A percentile compares a stretch with the other conserved stretches of the same genome.
These are phyloP conservation scores for Drosophila paramelanica DNA, from an alignment of 2,888 invertebrate species.

Conservation along the genomic window DNA sequence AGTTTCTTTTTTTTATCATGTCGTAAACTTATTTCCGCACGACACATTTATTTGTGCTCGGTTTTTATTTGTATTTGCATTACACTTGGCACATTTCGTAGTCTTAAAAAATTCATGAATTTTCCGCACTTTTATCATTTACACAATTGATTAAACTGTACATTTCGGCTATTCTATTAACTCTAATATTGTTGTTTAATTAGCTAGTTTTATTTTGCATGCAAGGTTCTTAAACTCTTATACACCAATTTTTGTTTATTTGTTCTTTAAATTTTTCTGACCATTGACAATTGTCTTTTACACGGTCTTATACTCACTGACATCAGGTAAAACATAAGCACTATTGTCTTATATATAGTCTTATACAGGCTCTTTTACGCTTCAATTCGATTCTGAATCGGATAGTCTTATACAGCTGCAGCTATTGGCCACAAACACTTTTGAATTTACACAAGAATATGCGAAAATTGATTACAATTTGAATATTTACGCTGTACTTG, in stretches of 20 bases:
- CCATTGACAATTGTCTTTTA: background rate
- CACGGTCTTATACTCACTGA: background rate
- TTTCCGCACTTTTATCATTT: background rate
- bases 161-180: background rate
- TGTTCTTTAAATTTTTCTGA: too few relatives aligned
- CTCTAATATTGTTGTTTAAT: background rate
- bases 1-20: background rate
- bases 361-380: background rate
- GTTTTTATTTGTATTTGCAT: constrained; percentile 4
- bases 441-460: background rate
- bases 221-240: constrained; percentile 24
- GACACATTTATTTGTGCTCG: constrained; percentile 5
- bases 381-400: background rate
- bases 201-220: constrained; percentile 31
- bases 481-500: too few relatives aligned
- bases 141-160: too few relatives aligned
- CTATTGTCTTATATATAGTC: background rate
- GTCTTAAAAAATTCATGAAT: background rate
- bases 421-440: background rate
- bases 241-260: background rate
- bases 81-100: constrained; percentile 1
- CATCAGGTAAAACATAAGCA: too few relatives aligned
- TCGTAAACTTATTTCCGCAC: constrained; percentile 1
- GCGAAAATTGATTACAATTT: too few relatives aligned
- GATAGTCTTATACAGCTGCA: background rate